Conservation (phyloP, 1,140 invertebrate species). For the Neotoxoptera formosana region DNA sequence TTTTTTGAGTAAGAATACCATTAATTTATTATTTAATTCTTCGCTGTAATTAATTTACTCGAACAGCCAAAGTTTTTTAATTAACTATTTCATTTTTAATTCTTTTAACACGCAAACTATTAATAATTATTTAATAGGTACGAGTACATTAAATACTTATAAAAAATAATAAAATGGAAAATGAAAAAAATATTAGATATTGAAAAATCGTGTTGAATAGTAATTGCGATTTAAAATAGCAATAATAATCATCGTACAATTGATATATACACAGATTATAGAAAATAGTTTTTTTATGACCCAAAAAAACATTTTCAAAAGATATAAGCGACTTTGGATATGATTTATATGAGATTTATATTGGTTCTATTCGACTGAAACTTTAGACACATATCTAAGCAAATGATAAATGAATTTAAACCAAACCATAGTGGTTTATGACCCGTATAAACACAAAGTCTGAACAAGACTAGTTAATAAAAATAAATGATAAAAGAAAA, state of each 20-base stretch:
- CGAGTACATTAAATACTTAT: background rate
- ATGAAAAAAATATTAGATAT: background rate
- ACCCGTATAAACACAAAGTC: background rate
- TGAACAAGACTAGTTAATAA: background rate
- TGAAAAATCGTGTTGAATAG: background rate
- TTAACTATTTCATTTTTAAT: background rate
- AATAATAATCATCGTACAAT: background rate
- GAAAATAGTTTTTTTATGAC: background rate
- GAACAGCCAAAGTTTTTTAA: background rate
- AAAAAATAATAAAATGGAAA: background rate
- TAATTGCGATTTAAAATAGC: background rate
- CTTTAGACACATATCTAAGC: slow-evolving; percentile 13
- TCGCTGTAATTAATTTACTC: background rate
- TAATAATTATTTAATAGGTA: background rate
- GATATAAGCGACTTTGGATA: background rate
- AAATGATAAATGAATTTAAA: slow-evolving; percentile 26
- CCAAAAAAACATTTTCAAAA: background rate
- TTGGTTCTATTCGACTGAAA: background rate
- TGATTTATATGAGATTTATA: background rate
- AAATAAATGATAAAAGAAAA: slow-evolving; percentile 23
- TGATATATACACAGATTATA: background rate
- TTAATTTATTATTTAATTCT: background rate
- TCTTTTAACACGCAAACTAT: background rate
- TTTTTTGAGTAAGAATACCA: background rate
- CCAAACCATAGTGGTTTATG: background rate